These are phyloP conservation scores for Anoura caudifer DNA, from an alignment of 2,113 vertebrate species.

Conservation along the genomic window DNA sequence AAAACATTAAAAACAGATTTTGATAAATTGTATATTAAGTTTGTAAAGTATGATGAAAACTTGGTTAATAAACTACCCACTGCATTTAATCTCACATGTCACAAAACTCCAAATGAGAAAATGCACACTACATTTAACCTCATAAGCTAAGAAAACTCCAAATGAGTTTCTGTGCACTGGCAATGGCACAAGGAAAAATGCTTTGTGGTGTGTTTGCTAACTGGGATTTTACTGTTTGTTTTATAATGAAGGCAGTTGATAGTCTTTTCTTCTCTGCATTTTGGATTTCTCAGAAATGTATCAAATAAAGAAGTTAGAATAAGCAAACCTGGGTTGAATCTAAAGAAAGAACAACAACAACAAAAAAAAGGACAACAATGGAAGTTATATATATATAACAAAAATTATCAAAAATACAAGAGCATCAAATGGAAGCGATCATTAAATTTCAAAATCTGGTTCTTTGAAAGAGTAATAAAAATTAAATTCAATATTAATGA, in stretches of 20 bases:
- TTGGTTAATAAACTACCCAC: conserved; percentile 60
- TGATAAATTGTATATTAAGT: neutral
- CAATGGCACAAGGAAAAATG: neutral
- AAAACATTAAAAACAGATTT: neutral
- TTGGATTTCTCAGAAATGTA: neutral
- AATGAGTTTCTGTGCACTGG: conserved; percentile 53
- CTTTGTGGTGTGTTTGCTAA: conserved; percentile 19
- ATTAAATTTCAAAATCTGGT: neutral
- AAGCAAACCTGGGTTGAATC: neutral
- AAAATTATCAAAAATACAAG: neutral
- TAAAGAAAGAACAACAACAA: neutral
- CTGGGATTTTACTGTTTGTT: neutral
- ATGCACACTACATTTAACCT: conserved; percentile 70
- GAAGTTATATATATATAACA: neutral
- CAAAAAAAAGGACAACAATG: neutral
- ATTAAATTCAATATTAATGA: neutral
- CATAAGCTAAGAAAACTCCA: conserved; percentile 40
- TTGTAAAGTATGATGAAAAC: conserved; percentile 45
- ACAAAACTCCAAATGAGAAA: conserved; percentile 74
- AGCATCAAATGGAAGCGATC: neutral
- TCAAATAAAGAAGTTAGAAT: neutral
- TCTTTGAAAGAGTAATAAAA: neutral
- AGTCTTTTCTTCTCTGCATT: neutral
- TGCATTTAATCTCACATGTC: conserved; percentile 69
- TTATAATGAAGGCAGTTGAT: neutral